Conservation (phyloP, 2,113 vertebrate species). For the Psilopsiagon aymara region DNA sequence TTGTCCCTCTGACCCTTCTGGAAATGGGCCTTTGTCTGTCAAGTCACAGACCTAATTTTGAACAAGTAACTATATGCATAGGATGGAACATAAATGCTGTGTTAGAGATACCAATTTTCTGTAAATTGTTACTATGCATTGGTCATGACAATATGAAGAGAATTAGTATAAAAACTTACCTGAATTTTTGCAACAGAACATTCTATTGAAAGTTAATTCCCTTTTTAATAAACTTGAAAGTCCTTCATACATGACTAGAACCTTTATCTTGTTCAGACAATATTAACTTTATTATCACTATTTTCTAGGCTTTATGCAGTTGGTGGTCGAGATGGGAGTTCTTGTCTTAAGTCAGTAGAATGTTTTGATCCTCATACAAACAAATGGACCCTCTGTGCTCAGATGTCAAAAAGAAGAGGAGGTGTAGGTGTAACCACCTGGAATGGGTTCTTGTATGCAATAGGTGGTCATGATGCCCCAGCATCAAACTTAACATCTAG, state of each 20-base stretch:
- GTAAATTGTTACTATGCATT: background rate
- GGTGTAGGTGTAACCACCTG: slow-evolving; percentile 97
- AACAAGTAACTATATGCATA: background rate
- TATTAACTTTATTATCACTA: background rate
- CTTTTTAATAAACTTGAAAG: background rate
- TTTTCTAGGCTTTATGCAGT: slow-evolving; percentile 91
- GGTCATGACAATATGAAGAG: background rate
- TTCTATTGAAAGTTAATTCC: background rate
- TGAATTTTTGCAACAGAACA: background rate
- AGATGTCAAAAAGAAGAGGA: slow-evolving; percentile 95
- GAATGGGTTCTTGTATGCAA: slow-evolving; percentile 95
- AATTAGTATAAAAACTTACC: background rate
- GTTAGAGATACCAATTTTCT: background rate
- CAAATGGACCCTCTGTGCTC: slow-evolving; percentile 93
- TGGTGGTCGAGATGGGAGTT: slow-evolving; percentile 96
- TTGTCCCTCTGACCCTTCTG: background rate
- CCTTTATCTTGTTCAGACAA: background rate
- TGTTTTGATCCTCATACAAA: slow-evolving; percentile 99
- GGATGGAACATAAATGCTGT: background rate
- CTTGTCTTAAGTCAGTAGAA: slow-evolving; percentile 96
- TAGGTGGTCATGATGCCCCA: slow-evolving; percentile 95
- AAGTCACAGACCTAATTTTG: background rate
- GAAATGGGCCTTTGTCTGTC: background rate
- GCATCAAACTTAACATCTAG: slow-evolving; percentile 92
- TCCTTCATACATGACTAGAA: background rate